These are phyloP conservation scores for Drosophila azteca DNA, from an alignment of 1,140 invertebrate species.

Conservation along the genomic window DNA sequence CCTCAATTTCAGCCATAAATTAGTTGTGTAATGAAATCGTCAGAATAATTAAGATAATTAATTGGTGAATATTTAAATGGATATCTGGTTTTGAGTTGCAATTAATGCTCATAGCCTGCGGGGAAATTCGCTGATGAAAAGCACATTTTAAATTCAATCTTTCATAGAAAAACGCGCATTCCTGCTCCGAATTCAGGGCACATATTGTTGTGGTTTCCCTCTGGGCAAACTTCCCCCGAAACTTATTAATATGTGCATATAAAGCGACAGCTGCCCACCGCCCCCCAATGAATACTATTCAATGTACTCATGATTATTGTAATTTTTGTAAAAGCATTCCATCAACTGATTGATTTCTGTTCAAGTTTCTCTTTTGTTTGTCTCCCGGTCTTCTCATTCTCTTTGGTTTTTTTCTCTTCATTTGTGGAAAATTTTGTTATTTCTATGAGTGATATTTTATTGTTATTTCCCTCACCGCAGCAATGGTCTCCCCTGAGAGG, in stretches of 20 bases:
- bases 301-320: constrained; percentile 48
- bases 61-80: neutral
- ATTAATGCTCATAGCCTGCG: neutral
- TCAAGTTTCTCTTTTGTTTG: constrained; percentile 25
- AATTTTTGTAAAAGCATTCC: constrained; percentile 73
- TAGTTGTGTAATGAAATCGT: constrained; percentile 18
- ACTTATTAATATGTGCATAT: constrained; percentile 25
- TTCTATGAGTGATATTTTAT: constrained; percentile 47
- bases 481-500: neutral
- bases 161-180: neutral
- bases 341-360: constrained; percentile 71
- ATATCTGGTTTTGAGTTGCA: no score
- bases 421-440: constrained; percentile 22
- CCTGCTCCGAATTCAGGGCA: neutral
- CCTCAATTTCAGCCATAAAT: constrained; percentile 21
- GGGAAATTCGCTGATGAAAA: no score
- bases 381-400: constrained; percentile 14
- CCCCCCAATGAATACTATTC: neutral
- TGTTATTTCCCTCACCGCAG: constrained; percentile 19
- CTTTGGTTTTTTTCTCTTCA: constrained; percentile 37
- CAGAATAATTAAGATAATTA: constrained; percentile 19
- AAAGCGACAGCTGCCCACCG: neutral
- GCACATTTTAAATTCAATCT: constrained; percentile 1
- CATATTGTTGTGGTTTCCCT: constrained; percentile 6
- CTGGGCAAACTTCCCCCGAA: constrained; percentile 3